Evolutionary conservation across 2,797 vertebrate genomes (phyloP).

Genomic region (Enteromius mattozi): DNA sequence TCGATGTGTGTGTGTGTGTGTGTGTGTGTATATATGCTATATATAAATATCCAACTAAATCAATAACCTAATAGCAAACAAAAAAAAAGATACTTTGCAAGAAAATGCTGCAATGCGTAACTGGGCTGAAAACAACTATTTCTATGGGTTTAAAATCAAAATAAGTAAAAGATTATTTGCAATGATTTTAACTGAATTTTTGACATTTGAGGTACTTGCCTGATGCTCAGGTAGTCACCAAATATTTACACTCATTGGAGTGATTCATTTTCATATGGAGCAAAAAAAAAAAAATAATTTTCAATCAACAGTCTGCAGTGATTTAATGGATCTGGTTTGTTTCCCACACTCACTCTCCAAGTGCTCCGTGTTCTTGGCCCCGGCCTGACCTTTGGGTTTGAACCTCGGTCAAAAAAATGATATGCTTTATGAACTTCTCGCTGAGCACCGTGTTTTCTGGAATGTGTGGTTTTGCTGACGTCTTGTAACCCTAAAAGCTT

Average conservation of each 20-base stretch:
- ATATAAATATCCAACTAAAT: neutral
- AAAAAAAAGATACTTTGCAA: neutral
- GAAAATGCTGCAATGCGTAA: neutral
- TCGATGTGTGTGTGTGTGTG: neutral
- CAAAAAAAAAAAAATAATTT: constrained; percentile 4
- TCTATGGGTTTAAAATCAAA: neutral
- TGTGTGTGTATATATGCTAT: neutral
- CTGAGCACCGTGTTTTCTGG: constrained; percentile 22
- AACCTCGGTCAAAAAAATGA: constrained; percentile 45
- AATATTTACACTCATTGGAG: neutral
- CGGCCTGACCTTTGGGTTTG: constrained; percentile 51
- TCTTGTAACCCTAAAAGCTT: constrained; percentile 51
- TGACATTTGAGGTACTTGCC: neutral
- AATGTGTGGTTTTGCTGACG: constrained; percentile 48
- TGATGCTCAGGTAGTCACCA: constrained; percentile 5
- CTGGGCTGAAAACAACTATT: neutral
- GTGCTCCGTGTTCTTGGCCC: constrained; percentile 14
- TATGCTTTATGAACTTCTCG: neutral
- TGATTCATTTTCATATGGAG: neutral
- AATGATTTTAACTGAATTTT: neutral
- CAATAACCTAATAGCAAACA: neutral
- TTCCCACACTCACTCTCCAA: constrained; percentile 25
- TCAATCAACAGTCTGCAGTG: neutral
- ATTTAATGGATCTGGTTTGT: constrained; percentile 10
- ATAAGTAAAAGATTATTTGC: neutral